Evolutionary conservation across 1,140 invertebrate species (phyloP).

Genomic region (Araneus ventricosus): DNA sequence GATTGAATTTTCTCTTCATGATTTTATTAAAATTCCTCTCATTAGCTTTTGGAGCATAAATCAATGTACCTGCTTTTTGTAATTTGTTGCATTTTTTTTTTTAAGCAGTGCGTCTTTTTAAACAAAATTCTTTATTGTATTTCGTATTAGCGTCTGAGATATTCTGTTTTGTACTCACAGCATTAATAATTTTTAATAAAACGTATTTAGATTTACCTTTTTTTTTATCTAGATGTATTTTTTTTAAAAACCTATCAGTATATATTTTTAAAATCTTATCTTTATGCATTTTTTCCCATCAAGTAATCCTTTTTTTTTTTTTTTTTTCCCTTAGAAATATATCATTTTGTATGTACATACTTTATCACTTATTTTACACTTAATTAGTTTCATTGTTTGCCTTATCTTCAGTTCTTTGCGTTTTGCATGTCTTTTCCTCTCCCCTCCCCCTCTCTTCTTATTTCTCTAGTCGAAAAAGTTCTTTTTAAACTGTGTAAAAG

Average conservation of each 20-base stretch:
- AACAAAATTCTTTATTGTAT: too few relatives aligned
- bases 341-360: slow-evolving; percentile 1
- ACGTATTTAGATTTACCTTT: neutral
- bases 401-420: neutral
- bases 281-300: neutral
- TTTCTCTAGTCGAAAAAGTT: slow-evolving; percentile 26
- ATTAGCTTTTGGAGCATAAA: too few relatives aligned
- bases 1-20: too few relatives aligned
- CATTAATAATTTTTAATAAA: neutral
- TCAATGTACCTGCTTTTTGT: too few relatives aligned
- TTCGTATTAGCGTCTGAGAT: too few relatives aligned
- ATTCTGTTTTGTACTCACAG: too few relatives aligned
- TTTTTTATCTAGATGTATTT: neutral
- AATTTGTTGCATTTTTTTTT: too few relatives aligned
- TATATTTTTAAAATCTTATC: neutral
- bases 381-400: neutral
- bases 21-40: too few relatives aligned
- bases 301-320: too few relatives aligned
- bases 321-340: neutral
- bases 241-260: neutral
- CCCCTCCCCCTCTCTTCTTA: neutral
- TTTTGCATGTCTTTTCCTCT: neutral
- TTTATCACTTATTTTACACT: neutral
- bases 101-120: too few relatives aligned
- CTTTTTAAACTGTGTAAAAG: slow-evolving; percentile 17